phyloP scores from a whole-genome alignment of 2,113 vertebrate species.

The Isichthys henryi region DNA sequence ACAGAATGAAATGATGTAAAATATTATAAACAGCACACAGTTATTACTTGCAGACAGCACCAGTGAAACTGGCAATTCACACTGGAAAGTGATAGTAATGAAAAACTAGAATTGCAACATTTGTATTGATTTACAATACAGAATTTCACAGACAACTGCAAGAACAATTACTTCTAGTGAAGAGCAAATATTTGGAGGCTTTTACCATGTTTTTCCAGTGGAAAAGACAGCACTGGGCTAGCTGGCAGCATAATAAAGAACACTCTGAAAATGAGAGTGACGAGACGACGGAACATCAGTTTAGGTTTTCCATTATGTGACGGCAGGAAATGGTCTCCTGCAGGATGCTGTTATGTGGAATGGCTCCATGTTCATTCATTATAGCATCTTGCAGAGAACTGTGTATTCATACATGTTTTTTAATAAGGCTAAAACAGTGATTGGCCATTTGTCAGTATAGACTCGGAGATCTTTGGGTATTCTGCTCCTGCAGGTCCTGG shows the following conservation, averaged over 20 bases:
- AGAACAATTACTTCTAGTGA: slow-evolving; percentile 49
- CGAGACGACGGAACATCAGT: not conserved
- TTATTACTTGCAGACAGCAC: not conserved
- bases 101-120: slow-evolving; percentile 40
- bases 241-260: slow-evolving; percentile 21
- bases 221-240: slow-evolving; percentile 11
- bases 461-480: not conserved
- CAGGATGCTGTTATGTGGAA: not conserved
- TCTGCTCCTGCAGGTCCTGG: not conserved
- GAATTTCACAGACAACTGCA: slow-evolving; percentile 46
- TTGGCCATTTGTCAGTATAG: not conserved
- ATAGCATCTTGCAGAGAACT: not conserved
- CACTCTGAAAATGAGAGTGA: not conserved
- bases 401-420: not conserved
- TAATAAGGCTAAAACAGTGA: not conserved
- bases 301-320: not conserved
- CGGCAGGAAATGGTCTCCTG: not conserved
- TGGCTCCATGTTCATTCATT: slow-evolving; percentile 15
- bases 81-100: not conserved
- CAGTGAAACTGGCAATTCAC: not conserved
- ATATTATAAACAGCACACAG: not conserved
- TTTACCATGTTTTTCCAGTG: slow-evolving; percentile 25
- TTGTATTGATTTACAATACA: slow-evolving; percentile 47
- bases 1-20: not conserved
- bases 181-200: slow-evolving; percentile 43